phyloP scores from a whole-genome alignment of 1,140 invertebrate genomes.

The Dinothrombium tinctorium region DNA sequence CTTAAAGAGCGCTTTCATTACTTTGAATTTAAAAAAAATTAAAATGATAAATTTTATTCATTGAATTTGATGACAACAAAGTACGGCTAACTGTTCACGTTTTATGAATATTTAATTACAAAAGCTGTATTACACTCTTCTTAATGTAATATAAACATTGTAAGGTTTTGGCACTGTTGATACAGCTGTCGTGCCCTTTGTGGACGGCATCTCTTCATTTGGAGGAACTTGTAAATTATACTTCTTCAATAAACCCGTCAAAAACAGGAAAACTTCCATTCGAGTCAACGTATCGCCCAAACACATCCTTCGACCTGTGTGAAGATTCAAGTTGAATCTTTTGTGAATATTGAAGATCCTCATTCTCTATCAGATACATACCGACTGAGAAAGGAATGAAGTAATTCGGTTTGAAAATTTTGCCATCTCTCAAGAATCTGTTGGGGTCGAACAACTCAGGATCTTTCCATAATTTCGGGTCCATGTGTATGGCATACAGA shows the following conservation, averaged over 20 bases:
- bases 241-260: slow-evolving; percentile 53
- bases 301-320: slow-evolving; percentile 52
- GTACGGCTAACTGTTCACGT: too few species aligned
- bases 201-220: too few species aligned
- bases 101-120: too few species aligned
- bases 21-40: too few species aligned
- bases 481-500: slow-evolving; percentile 64
- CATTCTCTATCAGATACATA: slow-evolving; percentile 15
- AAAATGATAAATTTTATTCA: too few species aligned
- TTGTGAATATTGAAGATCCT: background rate
- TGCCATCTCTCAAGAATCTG: background rate
- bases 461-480: slow-evolving; percentile 55
- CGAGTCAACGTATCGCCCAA: slow-evolving; percentile 63
- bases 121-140: too few species aligned
- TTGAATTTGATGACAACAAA: too few species aligned
- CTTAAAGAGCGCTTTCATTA: too few species aligned
- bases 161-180: too few species aligned
- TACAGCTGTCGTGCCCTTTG: too few species aligned
- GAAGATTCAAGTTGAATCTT: slow-evolving; percentile 9
- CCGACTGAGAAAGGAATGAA: slow-evolving; percentile 77
- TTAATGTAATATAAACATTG: too few species aligned
- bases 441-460: slow-evolving; percentile 41
- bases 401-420: slow-evolving; percentile 39
- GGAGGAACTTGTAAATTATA: too few species aligned
- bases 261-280: slow-evolving; percentile 76